Evolutionary conservation across 1,140 invertebrate genomes (phyloP).

Genomic region (Diabrotica undecimpunctata): DNA sequence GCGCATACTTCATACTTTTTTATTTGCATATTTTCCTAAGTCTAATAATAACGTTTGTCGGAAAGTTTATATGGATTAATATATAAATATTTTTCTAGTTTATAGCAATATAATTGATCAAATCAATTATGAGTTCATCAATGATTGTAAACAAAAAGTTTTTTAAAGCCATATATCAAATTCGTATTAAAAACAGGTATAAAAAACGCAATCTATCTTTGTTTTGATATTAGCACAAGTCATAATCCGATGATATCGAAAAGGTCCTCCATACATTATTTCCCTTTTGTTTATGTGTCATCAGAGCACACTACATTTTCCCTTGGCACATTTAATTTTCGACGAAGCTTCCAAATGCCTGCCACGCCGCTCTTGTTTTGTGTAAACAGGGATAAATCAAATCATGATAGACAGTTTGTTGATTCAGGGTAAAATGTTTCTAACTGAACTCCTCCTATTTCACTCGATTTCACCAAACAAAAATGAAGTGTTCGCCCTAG

Average conservation of each 20-base stretch:
- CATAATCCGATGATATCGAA: not conserved
- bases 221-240: not conserved
- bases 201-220: too few species aligned
- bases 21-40: too few species aligned
- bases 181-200: too few species aligned
- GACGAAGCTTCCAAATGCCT: constrained; percentile 7
- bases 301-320: constrained; percentile 15
- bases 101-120: too few species aligned
- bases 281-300: constrained; percentile 16
- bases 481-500: constrained; percentile 8
- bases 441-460: constrained; percentile 5
- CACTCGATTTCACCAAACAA: not conserved
- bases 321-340: constrained; percentile 21
- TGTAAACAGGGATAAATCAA: constrained; percentile 23
- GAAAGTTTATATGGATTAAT: too few species aligned
- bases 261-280: constrained; percentile 5
- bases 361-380: constrained; percentile 12
- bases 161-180: too few species aligned
- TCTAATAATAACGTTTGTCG: too few species aligned
- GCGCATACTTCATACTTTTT: too few species aligned
- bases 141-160: too few species aligned
- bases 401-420: constrained; percentile 23
- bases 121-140: too few species aligned
- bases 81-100: too few species aligned
- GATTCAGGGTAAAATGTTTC: constrained; percentile 16